Evolutionary conservation across 2,888 invertebrate genomes (phyloP), one percentile per base, ranked within the genome.

Genomic region (Drosophila cracens): DNA sequence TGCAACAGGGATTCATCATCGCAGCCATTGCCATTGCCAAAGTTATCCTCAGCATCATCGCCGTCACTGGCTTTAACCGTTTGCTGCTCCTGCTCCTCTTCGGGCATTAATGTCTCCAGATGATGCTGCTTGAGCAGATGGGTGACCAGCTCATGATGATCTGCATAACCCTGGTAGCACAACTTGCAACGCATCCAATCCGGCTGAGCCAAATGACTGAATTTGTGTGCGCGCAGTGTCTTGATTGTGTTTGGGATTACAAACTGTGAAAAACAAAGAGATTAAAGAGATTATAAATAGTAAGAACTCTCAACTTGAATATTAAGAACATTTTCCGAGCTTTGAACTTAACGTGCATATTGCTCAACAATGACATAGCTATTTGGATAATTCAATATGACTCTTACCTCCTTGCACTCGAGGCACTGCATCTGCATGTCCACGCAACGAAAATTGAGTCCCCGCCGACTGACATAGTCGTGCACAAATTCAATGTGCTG

Each of bases 171-270:
- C 36, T 74, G 79, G 58, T 87, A 92, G 64, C 92, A 92, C 27
- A 92, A 72, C 66, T 92, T 92, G 64, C 92, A 92, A 36, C 88
- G 91, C 77, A 92, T 63, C 91, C 91, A 92, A n/a, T 90, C 80
- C 13, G 89, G 89, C 40, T 89, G 81, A 0, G 90, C 70, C 34
- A 92, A 73, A 74, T 92, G 92, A 7, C 76, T 80, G 52, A 92
- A 92, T 71, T 92, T 92, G 73, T 92, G 92, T 8, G 80, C 53
- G 18, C 92, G 91, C 58, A 92, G 68, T 18, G 79, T 76, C 25
- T 81, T 82, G 21, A 92, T 90, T 6, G 79, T 81, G 60, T 90
- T 87, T 4, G 86, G 86, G 7, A 74, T 66, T 1, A 92, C 81
- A 49, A 90, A 75, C 91, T 91, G 36, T 6, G 21, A 1, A 56